Base-by-base conservation (phyloP, 2,797 vertebrate genomes). In the Chaetophractus vellerosus region DNA sequence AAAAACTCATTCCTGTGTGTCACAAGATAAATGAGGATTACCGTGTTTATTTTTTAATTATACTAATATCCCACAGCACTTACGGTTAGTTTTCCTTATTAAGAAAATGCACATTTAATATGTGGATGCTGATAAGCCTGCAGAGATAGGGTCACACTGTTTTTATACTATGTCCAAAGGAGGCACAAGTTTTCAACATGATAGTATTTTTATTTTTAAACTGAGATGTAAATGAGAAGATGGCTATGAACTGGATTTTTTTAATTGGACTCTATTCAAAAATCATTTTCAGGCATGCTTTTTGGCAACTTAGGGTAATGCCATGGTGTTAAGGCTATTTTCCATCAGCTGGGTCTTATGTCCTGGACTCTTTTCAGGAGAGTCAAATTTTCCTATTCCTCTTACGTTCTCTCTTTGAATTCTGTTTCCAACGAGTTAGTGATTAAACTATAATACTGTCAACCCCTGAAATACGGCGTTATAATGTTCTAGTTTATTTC, bases 121-220 rank as follows among this genome's bases (percentile, higher is more conserved):
- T 21, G 19, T 21, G 45, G 36, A 68, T 75, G 18, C 68, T 95
- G 86, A 61, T 14, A 87, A 50, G 76, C 48, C 28, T 81, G 31
- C 28, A 83, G 33, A 92, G 74, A 64, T 0, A 28, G 4, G 36
- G 41, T 48, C 63, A 66, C 0, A 11, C 7, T 68, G 38, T 38
- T 21, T 91, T 91, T 86, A 9, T 36, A 59, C 11, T n/a, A 21
- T 64, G 91, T 91, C 63, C 80, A 50, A 38, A 75, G 86, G 19
- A 72, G 86, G 19, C 9, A 97, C 95, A 93, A 68, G 0, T 1
- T 83, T 96, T 89, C 18, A 79, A 33, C 12, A 69, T 45, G 38
- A 76, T 82, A 26, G 19, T 50, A 38, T 19, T 95, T 19, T 57
- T 52, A 23, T 50, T 95, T 84, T 96, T 95, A 74, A 96, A 92